Evolutionary conservation across 2,113 vertebrate species (phyloP).

Genomic region (Dascyllus trimaculatus): DNA sequence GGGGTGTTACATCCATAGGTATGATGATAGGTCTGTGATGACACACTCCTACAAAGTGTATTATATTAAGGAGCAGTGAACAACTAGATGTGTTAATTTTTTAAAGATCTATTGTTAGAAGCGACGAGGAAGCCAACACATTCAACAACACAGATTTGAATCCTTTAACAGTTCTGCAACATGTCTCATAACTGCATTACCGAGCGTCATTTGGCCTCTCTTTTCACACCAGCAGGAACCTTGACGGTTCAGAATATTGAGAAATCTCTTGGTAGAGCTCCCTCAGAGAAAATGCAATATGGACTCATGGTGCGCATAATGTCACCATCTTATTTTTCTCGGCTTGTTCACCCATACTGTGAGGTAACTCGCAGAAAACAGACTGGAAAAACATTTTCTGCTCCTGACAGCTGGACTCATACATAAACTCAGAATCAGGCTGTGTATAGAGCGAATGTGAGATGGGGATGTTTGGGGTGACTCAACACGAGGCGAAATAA

Average conservation of each 20-base stretch:
- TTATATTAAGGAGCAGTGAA: not conserved
- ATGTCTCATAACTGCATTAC: not conserved
- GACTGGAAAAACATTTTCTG: constrained; percentile 12
- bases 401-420: constrained; percentile 27
- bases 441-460: not conserved
- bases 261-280: constrained; percentile 32
- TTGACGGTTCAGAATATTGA: constrained; percentile 33
- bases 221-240: constrained; percentile 36
- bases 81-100: not conserved
- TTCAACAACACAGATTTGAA: not conserved
- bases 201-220: constrained; percentile 17
- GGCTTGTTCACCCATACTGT: constrained; percentile 24
- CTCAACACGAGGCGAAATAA: not conserved
- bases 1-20: too few relatives aligned
- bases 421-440: not conserved
- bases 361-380: constrained; percentile 34
- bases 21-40: too few relatives aligned
- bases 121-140: not conserved
- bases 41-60: too few relatives aligned
- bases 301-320: constrained; percentile 31
- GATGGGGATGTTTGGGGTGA: not conserved
- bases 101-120: not conserved
- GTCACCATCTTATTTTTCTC: constrained; percentile 41
- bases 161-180: not conserved
- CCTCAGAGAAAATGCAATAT: constrained; percentile 36